Conservation (phyloP, 2,797 vertebrate species). For the Antrozous pallidus region DNA sequence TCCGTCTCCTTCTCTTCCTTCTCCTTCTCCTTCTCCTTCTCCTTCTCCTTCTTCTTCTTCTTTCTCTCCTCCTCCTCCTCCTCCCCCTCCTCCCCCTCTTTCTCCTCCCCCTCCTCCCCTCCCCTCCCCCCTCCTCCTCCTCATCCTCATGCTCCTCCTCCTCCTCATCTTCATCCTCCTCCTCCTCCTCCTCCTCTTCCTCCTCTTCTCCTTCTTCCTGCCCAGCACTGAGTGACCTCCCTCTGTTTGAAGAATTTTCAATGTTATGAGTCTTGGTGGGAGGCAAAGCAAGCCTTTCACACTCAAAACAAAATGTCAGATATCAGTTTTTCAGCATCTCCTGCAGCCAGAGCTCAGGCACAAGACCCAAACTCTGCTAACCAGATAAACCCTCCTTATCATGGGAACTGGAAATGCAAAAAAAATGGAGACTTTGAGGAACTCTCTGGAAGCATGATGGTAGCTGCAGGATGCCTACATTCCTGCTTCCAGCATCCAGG, state of each 20-base stretch:
- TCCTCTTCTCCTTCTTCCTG: not conserved
- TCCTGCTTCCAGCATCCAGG: not conserved
- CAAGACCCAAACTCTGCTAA: not conserved
- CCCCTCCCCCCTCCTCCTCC: too few species aligned
- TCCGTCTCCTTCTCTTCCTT: too few species aligned
- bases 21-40: too few species aligned
- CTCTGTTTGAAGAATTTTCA: slow-evolving; percentile 15
- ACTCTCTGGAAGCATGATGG: not conserved
- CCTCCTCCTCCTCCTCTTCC: too few species aligned
- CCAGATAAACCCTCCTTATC: not conserved
- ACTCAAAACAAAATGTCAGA: not conserved
- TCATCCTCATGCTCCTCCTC: too few species aligned
- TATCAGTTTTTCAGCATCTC: not conserved
- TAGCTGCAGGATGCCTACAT: not conserved
- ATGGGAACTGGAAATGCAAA: not conserved
- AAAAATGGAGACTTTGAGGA: not conserved
- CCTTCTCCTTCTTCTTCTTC: too few species aligned
- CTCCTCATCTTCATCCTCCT: too few species aligned
- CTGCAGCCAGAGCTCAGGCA: not conserved
- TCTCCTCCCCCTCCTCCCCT: too few species aligned
- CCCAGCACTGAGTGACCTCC: not conserved
- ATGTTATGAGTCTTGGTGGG: not conserved
- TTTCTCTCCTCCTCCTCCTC: too few species aligned
- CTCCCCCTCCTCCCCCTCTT: too few species aligned
- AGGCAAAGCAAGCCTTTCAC: not conserved